These are phyloP conservation scores for Ornithorhynchus anatinus DNA, from an alignment of 2,113 vertebrate species.

Conservation along the genomic window DNA sequence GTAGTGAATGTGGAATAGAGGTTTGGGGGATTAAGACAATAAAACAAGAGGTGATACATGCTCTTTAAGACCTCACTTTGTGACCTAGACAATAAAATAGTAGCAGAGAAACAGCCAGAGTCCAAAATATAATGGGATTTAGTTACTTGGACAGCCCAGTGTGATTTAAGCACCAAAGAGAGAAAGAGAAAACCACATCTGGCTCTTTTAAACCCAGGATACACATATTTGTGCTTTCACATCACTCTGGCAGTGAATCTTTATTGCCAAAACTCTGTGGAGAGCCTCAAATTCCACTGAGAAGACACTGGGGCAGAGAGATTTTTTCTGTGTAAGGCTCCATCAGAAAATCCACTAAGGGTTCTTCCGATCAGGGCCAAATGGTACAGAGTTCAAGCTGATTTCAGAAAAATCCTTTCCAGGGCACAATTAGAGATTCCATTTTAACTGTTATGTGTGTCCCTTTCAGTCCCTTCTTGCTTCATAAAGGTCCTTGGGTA, in stretches of 20 bases:
- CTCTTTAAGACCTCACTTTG: conserved; percentile 12
- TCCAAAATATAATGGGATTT: not conserved
- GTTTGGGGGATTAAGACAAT: not conserved
- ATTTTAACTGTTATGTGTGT: conserved; percentile 2
- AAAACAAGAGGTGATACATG: not conserved
- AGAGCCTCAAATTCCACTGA: not conserved
- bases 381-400: conserved; percentile 45
- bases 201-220: not conserved
- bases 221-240: not conserved
- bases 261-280: not conserved
- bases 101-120: conserved; percentile 1
- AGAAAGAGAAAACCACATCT: rapidly evolving
- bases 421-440: not conserved
- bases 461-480: conserved; percentile 11
- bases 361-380: not conserved
- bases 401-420: not conserved
- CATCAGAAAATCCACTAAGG: not conserved
- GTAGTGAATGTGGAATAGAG: not conserved
- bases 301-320: not conserved
- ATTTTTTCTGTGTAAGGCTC: not conserved
- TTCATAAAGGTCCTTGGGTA: conserved; percentile 49
- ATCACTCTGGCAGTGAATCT: not conserved
- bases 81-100: conserved; percentile 8
- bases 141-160: not conserved
- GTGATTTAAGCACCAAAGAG: not conserved